Percentiles rank a stretch among this genome's conserved stretches.
phyloP scores from a whole-genome alignment of 2,113 vertebrate genomes.

The Myrmophylax atrothorax region DNA sequence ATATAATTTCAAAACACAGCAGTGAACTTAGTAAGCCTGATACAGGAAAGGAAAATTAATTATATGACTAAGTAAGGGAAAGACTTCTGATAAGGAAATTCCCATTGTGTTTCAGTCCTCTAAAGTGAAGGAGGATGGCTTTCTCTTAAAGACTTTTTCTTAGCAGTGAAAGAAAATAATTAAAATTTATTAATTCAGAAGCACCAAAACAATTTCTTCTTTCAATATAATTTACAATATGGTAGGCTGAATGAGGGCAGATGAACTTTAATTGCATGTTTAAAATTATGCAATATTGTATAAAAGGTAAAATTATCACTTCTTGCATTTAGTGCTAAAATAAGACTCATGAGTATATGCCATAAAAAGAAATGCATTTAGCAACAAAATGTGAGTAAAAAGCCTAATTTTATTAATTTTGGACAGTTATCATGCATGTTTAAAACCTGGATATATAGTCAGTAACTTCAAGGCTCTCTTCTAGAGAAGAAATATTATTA shows the following conservation, averaged over 20 bases:
- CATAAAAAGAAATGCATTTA: neutral
- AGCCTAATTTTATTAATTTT: neutral
- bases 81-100: slow-evolving; percentile 13
- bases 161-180: neutral
- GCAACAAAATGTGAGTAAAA: neutral
- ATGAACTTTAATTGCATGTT: neutral
- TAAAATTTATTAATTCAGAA: neutral
- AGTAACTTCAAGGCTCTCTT: neutral
- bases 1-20: slow-evolving; percentile 33
- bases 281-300: neutral
- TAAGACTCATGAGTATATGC: neutral
- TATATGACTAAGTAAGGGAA: neutral
- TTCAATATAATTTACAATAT: neutral
- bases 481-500: neutral
- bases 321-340: neutral
- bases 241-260: neutral
- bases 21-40: slow-evolving; percentile 29
- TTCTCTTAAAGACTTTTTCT: neutral
- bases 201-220: neutral
- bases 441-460: neutral
- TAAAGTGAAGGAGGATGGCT: neutral
- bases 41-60: slow-evolving; percentile 18
- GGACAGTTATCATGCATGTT: neutral
- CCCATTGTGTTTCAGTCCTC: neutral
- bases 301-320: neutral